Evolutionary conservation across 2,797 vertebrate species (phyloP), one percentile per base, ranked within the genome.

Genomic region (Alauda arvensis): DNA sequence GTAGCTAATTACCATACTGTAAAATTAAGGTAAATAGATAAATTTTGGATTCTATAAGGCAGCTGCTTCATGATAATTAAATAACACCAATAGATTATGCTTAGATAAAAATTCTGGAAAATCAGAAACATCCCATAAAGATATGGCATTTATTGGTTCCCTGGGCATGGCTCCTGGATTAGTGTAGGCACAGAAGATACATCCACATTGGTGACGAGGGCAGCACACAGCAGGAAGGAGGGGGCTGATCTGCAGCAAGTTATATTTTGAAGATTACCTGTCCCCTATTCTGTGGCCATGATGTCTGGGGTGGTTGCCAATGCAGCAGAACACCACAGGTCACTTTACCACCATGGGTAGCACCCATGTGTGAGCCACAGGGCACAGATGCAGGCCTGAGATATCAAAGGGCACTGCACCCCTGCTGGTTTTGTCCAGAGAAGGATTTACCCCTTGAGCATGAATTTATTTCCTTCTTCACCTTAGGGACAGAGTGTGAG

Each of bases 41-140:
- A 25, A 60, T 91, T 94, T 80, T 78, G 71, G 31, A 57, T 87
- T 60, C 15, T 70, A 18, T 39, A 65, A 87, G 34, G 53, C 79
- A 92, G 57, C 56, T 86, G 75, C 31, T 92, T 93, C 77, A 34
- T 85, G 49, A 18, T 68, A 87, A 92, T 83, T 88, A 81, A 88
- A 81, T 85, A 74, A 77, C 56, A 61, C 63, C 37, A 70, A 18
- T 45, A 55, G 75, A 48, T 82, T 77, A 61, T 42, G 48, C 70
- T 85, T 85, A 74, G 49, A 74, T 78, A 78, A 90, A 92, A 93
- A 40, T 49, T 77, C 74, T 74, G 70, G 63, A 69, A 77, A 80
- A 79, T 34, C 28, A 46, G 37, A 23, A 88, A 18, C 57, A 59
- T 74, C 68, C 13, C 31, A 55, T 62, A 20, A 31, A 52, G 16